Conservation (phyloP, 2,113 vertebrate genomes). For the Zosterops pallidus region DNA sequence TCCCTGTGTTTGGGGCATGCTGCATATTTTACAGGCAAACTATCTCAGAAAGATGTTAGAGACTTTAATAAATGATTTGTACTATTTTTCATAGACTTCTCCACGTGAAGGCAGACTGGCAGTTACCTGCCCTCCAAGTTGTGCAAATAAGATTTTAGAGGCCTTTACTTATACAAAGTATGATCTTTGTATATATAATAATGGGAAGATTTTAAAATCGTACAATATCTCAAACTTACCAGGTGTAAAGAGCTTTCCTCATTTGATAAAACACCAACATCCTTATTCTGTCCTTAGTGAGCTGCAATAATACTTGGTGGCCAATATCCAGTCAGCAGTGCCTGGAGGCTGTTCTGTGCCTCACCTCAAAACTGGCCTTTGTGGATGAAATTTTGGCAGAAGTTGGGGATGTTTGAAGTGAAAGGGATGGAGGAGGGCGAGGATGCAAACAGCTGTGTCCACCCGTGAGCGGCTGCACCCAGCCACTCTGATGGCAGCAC, state of each 20-base stretch:
- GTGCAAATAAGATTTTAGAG: not conserved
- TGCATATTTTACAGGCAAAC: conserved; percentile 27
- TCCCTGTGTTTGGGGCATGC: not conserved
- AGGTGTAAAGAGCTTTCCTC: not conserved
- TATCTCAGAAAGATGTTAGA: conserved; percentile 3
- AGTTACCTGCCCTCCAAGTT: not conserved
- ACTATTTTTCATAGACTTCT: not conserved
- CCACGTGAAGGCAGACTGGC: not conserved
- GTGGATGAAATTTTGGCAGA: not conserved
- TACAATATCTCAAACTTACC: fast-evolving
- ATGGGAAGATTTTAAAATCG: not conserved
- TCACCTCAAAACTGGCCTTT: not conserved
- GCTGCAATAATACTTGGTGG: not conserved
- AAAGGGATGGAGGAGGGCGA: not conserved
- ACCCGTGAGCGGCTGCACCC: fast-evolving
- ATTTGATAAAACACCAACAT: not conserved
- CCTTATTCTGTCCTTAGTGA: not conserved
- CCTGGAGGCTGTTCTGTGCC: not conserved
- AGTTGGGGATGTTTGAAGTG: not conserved
- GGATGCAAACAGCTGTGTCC: no score
- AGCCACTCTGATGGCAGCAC: not conserved
- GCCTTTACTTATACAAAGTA: not conserved
- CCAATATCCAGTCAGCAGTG: fast-evolving
- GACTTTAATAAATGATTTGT: not conserved
- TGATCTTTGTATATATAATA: not conserved